These are phyloP conservation scores for Orchestia grillus DNA, from an alignment of 1,140 invertebrate genomes.

Conservation along the genomic window DNA sequence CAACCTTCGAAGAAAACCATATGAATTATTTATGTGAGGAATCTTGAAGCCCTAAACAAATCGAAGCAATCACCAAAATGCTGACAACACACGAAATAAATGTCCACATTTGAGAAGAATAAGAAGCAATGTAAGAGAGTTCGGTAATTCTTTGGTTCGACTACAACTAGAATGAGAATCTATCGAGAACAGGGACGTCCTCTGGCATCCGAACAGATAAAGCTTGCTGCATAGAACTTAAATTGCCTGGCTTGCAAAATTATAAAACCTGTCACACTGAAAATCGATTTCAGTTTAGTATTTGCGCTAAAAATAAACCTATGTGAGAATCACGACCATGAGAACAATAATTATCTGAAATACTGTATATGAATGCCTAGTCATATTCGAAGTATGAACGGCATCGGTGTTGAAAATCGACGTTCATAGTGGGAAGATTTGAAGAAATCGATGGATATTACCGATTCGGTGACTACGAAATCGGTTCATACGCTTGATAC, in stretches of 20 bases:
- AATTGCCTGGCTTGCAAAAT: neutral
- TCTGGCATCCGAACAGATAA: neutral
- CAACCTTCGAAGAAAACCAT: neutral
- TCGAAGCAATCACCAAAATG: neutral
- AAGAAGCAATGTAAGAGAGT: neutral
- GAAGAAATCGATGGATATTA: neutral
- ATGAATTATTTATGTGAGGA: neutral
- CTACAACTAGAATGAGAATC: neutral
- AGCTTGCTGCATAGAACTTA: neutral
- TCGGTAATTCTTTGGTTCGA: neutral
- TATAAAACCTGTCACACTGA: neutral
- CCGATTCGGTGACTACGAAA: neutral
- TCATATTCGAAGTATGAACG: neutral
- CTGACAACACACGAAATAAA: neutral
- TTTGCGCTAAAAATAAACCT: neutral
- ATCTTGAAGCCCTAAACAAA: neutral
- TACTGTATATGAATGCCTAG: neutral
- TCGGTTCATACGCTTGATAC: neutral
- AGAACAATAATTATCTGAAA: neutral
- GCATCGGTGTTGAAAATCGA: neutral
- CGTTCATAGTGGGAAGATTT: too few relatives aligned
- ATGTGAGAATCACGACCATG: conserved; percentile 2
- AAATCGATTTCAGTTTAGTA: neutral
- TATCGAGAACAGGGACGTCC: neutral
- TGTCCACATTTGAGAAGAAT: neutral